Evolutionary conservation across 2,797 vertebrate genomes (phyloP), one percentile per base, ranked within the genome.

Genomic region (Oryzias dopingdopingensis): DNA sequence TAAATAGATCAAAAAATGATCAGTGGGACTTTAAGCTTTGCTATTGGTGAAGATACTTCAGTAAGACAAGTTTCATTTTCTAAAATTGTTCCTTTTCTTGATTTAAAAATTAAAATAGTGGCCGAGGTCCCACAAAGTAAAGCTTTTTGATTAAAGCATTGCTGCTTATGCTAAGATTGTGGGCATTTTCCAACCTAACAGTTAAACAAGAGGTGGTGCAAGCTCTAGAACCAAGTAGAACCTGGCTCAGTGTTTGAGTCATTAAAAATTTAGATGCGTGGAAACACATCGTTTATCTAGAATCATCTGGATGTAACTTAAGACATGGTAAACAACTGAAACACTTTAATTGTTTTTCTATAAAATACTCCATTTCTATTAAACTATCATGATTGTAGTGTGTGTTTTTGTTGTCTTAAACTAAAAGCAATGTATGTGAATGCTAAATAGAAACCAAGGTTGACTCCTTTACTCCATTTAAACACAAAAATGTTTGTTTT

Each of bases 381-480:
- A 26, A 26, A 26, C 24, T 6, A 6, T 5, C 5, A 32, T 32
- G 29, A 32, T 32, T 32, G 8, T 26, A 26, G 24, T 5, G 24
- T 7, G 1, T 32, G 29, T 32, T 32, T 32, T 32, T 32, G 10
- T 12, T 32, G 29, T 32, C 24, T 26, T 32, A 32, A 22, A 14
- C 18, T 47, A 14, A 47, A 20, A 22, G 1, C 7, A 12, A 46
- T 46, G 7, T 3, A 4, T 50, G 26, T 14, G 32, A 57, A 3
- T 22, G 12, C 26, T 40, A 63, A 1, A 49, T 10, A 2, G 4
- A 45, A 5, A 40, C 4, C 32, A 48, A 18, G 5, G 20, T 0
- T 23, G 32, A 56, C 24, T 59, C 13, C 15, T n/a, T 26, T 42
- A 53, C 47, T 45, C 26, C 6, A 42, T n/a, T 45, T 45, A 46